These are phyloP conservation scores for Syrmaticus mikado DNA, from an alignment of 2,113 vertebrate genomes.

Conservation along the genomic window DNA sequence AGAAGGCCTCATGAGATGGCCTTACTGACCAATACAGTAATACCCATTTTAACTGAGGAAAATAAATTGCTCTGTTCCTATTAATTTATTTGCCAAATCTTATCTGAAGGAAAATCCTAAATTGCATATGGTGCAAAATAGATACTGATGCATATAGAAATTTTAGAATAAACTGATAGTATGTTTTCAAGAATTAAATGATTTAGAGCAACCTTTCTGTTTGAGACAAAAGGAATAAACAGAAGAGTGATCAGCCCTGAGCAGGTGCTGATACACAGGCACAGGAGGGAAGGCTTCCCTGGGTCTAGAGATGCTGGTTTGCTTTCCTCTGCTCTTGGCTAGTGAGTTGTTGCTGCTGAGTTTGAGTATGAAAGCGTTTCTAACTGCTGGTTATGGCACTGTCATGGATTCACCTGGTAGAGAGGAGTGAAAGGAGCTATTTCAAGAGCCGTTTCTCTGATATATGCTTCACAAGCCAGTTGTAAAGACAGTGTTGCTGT, in stretches of 20 bases:
- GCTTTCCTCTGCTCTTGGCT: background rate
- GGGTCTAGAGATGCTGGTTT: rapidly evolving
- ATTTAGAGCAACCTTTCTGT: background rate
- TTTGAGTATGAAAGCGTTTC: background rate
- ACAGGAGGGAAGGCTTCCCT: background rate
- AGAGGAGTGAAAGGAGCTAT: background rate
- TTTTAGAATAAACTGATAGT: background rate
- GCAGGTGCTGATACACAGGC: rapidly evolving
- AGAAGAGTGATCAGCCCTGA: background rate
- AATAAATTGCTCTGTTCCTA: background rate
- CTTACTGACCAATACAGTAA: background rate
- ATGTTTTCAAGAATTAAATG: background rate
- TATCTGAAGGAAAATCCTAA: background rate
- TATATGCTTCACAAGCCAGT: background rate
- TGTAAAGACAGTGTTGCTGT: background rate
- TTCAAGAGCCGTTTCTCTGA: background rate
- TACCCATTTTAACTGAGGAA: background rate
- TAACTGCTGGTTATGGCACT: background rate
- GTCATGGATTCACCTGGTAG: background rate
- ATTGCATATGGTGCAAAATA: background rate
- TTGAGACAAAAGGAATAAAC: background rate
- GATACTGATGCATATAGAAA: background rate
- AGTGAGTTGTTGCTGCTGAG: background rate
- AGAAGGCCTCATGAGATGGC: background rate
- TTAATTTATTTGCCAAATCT: background rate